These are phyloP conservation scores for Callocephalon fimbriatum DNA, from an alignment of 2,113 vertebrate species.

Conservation along the genomic window DNA sequence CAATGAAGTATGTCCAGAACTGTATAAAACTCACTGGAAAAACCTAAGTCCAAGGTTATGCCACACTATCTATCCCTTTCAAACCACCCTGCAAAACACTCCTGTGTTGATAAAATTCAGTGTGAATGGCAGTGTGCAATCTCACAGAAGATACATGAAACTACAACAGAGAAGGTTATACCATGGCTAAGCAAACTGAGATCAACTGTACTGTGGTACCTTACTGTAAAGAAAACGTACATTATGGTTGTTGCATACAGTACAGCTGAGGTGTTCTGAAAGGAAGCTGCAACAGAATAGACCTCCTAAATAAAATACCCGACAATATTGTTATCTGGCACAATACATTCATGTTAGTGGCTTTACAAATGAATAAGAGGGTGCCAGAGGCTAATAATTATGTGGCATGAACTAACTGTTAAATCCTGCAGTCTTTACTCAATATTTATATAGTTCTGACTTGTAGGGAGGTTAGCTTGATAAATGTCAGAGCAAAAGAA, in stretches of 20 bases:
- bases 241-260: background rate
- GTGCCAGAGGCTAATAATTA: slow-evolving; percentile 56
- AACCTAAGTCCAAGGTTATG: background rate
- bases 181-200: background rate
- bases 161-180: background rate
- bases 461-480: slow-evolving; percentile 34
- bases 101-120: background rate
- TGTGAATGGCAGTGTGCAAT: background rate
- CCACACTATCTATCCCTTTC: background rate
- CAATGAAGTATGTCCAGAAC: background rate
- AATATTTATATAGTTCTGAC: slow-evolving; percentile 54
- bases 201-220: background rate
- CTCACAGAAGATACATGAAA: background rate
- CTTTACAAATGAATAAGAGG: slow-evolving; percentile 49
- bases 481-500: slow-evolving; percentile 40
- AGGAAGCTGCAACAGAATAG: background rate
- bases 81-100: background rate
- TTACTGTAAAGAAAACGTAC: background rate
- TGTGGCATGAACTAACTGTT: slow-evolving; percentile 42
- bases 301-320: slow-evolving; percentile 45
- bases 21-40: background rate
- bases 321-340: slow-evolving; percentile 38
- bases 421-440: slow-evolving; percentile 53
- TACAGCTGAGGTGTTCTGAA: slow-evolving; percentile 14
- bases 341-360: slow-evolving; percentile 36